Evolutionary conservation across 2,797 vertebrate genomes (phyloP).

Genomic region (Morelia viridis): DNA sequence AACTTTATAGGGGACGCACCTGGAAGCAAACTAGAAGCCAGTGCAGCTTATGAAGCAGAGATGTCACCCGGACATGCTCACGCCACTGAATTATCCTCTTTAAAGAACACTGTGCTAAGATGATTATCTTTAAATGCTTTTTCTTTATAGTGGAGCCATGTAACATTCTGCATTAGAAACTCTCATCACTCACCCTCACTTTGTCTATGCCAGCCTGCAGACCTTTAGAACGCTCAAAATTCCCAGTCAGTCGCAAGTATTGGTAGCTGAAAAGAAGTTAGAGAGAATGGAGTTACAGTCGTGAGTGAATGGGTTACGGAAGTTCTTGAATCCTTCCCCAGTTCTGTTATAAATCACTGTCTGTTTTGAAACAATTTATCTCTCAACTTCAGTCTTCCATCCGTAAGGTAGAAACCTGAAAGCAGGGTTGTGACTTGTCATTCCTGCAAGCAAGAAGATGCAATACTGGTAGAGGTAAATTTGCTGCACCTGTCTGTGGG

Average conservation of each 20-base stretch:
- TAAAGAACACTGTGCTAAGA: background rate
- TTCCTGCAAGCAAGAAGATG: background rate
- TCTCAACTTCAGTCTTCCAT: background rate
- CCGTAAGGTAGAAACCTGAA: background rate
- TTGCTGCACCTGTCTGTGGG: background rate
- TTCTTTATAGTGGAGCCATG: background rate
- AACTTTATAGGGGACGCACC: background rate
- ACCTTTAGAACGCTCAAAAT: constrained; percentile 91
- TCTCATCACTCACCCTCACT: constrained; percentile 76
- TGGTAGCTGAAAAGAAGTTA: constrained; percentile 76
- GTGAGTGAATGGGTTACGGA: background rate
- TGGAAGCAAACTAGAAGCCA: background rate
- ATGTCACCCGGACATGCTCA: background rate
- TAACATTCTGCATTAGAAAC: background rate
- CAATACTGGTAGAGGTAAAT: background rate
- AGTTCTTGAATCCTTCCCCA: background rate
- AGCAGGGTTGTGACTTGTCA: background rate
- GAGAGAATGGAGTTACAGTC: background rate
- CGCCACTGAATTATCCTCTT: background rate
- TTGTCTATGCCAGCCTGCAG: constrained; percentile 90
- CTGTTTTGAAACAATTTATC: background rate
- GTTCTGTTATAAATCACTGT: background rate
- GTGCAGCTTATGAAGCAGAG: background rate
- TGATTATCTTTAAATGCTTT: background rate
- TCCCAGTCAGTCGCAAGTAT: constrained; percentile 84